A percentile compares a stretch with the other conserved stretches of the same genome.
Conservation (phyloP, 2,888 invertebrate species). For the Drosophila setosimentum region DNA sequence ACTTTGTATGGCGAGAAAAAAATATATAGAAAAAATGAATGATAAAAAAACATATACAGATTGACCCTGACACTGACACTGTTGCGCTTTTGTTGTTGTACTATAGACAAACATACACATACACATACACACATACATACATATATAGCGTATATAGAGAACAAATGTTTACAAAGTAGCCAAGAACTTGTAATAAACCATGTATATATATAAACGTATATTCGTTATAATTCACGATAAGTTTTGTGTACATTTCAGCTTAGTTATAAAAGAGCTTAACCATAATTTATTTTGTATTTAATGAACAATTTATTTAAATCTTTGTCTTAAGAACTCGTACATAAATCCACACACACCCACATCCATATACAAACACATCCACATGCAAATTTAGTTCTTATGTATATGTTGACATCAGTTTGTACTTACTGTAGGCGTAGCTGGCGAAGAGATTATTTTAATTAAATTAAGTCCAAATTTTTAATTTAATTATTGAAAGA, state of each 20-base stretch:
- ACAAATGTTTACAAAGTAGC: conserved; percentile 40
- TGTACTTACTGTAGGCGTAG: conserved; percentile 54
- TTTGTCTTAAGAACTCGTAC: conserved; percentile 41
- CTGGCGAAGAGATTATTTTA: conserved; percentile 63
- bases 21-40: conserved; percentile 10
- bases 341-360: conserved; percentile 19
- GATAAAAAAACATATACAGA: conserved; percentile 33
- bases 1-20: conserved; percentile 46
- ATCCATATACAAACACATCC: conserved; percentile 11
- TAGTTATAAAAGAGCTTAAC: conserved; percentile 64
- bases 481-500: conserved; percentile 78
- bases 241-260: conserved; percentile 76
- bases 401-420: conserved; percentile 78
- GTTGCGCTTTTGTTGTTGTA: conserved; percentile 81
- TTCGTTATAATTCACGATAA: conserved; percentile 63
- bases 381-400: conserved; percentile 59
- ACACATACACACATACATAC: conserved; percentile 45
- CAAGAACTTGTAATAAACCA: conserved; percentile 68
- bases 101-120: conserved; percentile 57
- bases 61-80: conserved; percentile 77
- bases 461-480: conserved; percentile 69
- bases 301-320: conserved; percentile 62
- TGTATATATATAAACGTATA: conserved; percentile 42
- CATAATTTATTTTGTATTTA: conserved; percentile 74
- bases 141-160: conserved; percentile 39